These are phyloP conservation scores for Hycleus phaleratus DNA, from an alignment of 1,140 invertebrate species.

Conservation along the genomic window DNA sequence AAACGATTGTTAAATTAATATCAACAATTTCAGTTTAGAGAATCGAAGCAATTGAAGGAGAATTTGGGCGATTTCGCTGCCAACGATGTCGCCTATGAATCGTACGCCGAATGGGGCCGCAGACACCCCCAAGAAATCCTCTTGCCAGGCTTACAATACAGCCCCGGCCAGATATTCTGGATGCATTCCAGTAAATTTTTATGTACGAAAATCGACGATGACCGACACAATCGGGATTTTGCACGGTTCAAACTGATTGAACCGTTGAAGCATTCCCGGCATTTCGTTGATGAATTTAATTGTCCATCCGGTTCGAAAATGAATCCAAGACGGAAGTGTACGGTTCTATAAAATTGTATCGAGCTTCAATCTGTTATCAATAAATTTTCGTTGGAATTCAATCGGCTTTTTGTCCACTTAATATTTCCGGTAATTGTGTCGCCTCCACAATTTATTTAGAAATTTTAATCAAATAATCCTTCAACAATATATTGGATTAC, in stretches of 20 bases:
- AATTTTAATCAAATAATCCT: no score
- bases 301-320: constrained; percentile 5
- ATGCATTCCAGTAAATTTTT: constrained; percentile 50
- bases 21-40: not conserved
- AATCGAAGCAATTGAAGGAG: constrained; percentile 1
- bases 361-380: no score
- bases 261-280: constrained; percentile 5
- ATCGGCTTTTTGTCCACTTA: no score
- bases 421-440: no score
- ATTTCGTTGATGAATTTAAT: constrained; percentile 9
- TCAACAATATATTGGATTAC: no score
- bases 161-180: constrained; percentile 50
- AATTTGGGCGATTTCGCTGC: not conserved
- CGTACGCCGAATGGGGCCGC: not conserved
- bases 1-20: not conserved
- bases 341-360: not conserved
- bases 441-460: no score
- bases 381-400: no score
- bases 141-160: constrained; percentile 46
- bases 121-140: not conserved
- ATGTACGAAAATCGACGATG: constrained; percentile 41
- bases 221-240: constrained; percentile 34
- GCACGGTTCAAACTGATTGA: constrained; percentile 51
- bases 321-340: not conserved
- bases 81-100: constrained; percentile 2